These are phyloP conservation scores for Amphipoea oculea DNA, from an alignment of 2,888 invertebrate genomes.

Conservation along the genomic window DNA sequence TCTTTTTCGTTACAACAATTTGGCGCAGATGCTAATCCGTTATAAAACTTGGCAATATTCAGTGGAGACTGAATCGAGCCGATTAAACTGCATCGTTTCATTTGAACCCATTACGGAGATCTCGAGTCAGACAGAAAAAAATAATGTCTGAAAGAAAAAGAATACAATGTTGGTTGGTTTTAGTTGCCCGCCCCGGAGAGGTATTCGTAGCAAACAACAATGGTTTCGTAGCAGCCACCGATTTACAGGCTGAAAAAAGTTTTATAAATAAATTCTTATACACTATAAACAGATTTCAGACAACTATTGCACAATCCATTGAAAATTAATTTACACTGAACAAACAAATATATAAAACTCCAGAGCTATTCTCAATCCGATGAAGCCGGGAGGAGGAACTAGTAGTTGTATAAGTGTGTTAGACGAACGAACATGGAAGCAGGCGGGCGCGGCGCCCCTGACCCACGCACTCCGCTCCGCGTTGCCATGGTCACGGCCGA, in stretches of 20 bases:
- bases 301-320: not conserved
- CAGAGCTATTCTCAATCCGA: constrained; percentile 4
- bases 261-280: not conserved
- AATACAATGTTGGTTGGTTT: constrained; percentile 18
- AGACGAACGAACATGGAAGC: constrained; percentile 46
- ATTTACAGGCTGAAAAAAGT: constrained; percentile 9
- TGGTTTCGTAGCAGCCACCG: not conserved
- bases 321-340: constrained; percentile 6
- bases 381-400: constrained; percentile 23
- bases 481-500: constrained; percentile 89
- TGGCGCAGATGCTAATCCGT: constrained; percentile 44
- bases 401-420: constrained; percentile 50
- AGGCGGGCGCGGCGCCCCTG: constrained; percentile 79
- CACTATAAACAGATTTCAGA: not conserved
- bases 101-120: constrained; percentile 51
- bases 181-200: not conserved
- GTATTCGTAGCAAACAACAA: constrained; percentile 14
- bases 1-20: constrained; percentile 31
- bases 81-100: constrained; percentile 54
- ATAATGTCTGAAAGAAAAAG: constrained; percentile 23
- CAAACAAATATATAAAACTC: constrained; percentile 2
- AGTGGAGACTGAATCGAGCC: constrained; percentile 19
- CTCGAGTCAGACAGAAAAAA: constrained; percentile 45
- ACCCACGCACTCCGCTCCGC: constrained; percentile 82
- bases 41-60: constrained; percentile 50